A percentile compares a stretch with the other conserved stretches of the same genome.
phyloP scores from a whole-genome alignment of 2,797 vertebrate genomes.

The Rhabdophis nuchalis region DNA sequence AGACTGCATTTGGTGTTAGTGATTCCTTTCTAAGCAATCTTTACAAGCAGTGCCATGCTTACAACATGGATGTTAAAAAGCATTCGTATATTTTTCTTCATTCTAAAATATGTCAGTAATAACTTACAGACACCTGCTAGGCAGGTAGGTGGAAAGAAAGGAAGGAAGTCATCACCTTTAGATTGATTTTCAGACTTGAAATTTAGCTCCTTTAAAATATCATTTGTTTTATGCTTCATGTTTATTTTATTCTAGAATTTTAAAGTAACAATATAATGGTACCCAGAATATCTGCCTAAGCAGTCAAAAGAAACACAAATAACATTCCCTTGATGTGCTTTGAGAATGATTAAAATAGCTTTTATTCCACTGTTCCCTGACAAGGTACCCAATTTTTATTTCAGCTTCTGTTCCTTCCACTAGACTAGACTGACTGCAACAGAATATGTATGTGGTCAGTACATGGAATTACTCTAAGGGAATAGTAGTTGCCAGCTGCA shows the following conservation, averaged over 20 bases:
- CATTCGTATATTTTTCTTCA: not conserved
- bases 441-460: not conserved
- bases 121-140: not conserved
- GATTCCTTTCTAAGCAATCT: not conserved
- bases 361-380: not conserved
- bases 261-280: not conserved
- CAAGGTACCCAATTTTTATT: not conserved
- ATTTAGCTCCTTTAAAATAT: constrained; percentile 15
- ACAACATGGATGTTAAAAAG: not conserved
- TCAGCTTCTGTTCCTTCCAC: not conserved
- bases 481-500: not conserved
- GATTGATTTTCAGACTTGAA: constrained; percentile 29
- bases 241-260: not conserved
- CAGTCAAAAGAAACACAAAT: not conserved
- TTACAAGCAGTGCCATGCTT: not conserved
- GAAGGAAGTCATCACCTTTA: too few species aligned
- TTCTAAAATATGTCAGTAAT: not conserved
- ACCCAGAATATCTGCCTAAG: not conserved
- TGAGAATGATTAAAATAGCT: not conserved
- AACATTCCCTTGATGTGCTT: not conserved
- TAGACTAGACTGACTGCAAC: not conserved
- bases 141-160: not conserved
- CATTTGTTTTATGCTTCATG: not conserved
- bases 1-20: not conserved
- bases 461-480: not conserved